Percentiles rank a stretch among this genome's conserved stretches.
Evolutionary conservation across 1,140 invertebrate species (phyloP).

Genomic region (Drosophila orosa): DNA sequence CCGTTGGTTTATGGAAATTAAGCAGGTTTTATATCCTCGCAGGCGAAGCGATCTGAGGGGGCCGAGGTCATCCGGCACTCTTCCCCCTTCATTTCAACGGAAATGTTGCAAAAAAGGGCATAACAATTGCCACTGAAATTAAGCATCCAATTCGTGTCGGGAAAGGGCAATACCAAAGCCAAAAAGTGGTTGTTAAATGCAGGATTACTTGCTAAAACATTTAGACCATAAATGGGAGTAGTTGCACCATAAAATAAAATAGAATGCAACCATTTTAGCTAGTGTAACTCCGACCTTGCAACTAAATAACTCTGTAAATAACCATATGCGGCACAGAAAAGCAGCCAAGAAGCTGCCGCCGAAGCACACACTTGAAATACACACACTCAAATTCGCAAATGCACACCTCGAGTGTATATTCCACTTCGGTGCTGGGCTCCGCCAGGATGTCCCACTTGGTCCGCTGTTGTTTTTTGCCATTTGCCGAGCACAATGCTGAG

Average conservation of each 20-base stretch:
- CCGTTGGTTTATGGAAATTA: slow-evolving; percentile 68
- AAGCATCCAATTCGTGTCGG: slow-evolving; percentile 2
- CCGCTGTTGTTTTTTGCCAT: slow-evolving; percentile 27
- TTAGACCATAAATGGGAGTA: background rate
- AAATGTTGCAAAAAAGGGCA: slow-evolving; percentile 10
- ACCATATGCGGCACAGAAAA: background rate
- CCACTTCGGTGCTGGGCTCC: slow-evolving; percentile 30
- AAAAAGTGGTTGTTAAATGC: background rate
- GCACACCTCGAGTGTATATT: slow-evolving; percentile 29
- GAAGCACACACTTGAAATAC: slow-evolving; percentile 6
- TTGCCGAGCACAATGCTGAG: slow-evolving; percentile 25
- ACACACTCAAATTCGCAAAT: slow-evolving; percentile 4
- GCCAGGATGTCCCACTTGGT: slow-evolving; percentile 15
- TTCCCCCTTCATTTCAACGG: background rate
- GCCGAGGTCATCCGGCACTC: background rate
- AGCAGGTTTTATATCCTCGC: slow-evolving; percentile 47
- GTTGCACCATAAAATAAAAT: background rate
- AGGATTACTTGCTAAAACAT: background rate
- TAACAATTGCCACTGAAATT: slow-evolving; percentile 6
- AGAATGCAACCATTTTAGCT: background rate
- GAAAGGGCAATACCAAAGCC: background rate
- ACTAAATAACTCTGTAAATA: slow-evolving; percentile 4
- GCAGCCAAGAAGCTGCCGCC: background rate
- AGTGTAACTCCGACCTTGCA: background rate
- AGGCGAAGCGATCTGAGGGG: slow-evolving; percentile 17